phyloP scores from a whole-genome alignment of 1,140 invertebrate genomes.

The Drosophila hydei region DNA sequence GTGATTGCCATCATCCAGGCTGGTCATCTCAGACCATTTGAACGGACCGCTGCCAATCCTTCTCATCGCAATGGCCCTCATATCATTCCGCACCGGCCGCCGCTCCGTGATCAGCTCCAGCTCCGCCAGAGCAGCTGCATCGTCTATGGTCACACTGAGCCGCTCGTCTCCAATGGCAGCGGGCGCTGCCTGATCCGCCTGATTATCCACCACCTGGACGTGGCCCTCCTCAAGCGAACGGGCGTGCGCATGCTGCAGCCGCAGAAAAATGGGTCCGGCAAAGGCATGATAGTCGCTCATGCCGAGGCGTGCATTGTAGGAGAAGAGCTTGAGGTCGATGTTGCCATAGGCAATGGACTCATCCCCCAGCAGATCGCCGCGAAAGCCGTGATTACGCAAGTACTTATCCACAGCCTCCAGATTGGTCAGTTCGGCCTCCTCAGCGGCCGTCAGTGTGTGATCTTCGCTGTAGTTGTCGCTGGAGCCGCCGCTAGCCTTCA shows the following conservation, averaged over 20 bases:
- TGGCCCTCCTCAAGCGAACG: constrained; percentile 35
- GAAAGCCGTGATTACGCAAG: constrained; percentile 72
- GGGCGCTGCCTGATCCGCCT: constrained; percentile 20
- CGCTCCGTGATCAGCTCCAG: constrained; percentile 76
- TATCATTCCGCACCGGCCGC: constrained; percentile 75
- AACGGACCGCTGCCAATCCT: constrained; percentile 85
- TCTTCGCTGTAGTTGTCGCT: constrained; percentile 84
- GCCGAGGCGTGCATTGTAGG: constrained; percentile 72
- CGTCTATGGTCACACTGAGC: constrained; percentile 67
- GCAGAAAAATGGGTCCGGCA: constrained; percentile 78
- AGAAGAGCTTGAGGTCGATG: constrained; percentile 82
- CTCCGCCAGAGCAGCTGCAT: constrained; percentile 65
- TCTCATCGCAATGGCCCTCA: constrained; percentile 75
- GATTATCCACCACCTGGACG: background rate
- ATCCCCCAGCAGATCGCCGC: constrained; percentile 79
- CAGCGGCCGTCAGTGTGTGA: constrained; percentile 85
- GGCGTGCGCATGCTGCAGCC: constrained; percentile 66
- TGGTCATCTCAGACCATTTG: constrained; percentile 89
- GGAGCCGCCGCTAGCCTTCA: constrained; percentile 62
- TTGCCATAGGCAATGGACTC: constrained; percentile 82
- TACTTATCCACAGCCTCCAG: constrained; percentile 73
- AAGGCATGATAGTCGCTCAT: constrained; percentile 81
- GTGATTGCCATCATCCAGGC: constrained; percentile 85
- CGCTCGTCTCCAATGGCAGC: constrained; percentile 66
- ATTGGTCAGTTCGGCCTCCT: constrained; percentile 66